phyloP scores from a whole-genome alignment of 2,113 vertebrate genomes.

The Sorex fumeus region DNA sequence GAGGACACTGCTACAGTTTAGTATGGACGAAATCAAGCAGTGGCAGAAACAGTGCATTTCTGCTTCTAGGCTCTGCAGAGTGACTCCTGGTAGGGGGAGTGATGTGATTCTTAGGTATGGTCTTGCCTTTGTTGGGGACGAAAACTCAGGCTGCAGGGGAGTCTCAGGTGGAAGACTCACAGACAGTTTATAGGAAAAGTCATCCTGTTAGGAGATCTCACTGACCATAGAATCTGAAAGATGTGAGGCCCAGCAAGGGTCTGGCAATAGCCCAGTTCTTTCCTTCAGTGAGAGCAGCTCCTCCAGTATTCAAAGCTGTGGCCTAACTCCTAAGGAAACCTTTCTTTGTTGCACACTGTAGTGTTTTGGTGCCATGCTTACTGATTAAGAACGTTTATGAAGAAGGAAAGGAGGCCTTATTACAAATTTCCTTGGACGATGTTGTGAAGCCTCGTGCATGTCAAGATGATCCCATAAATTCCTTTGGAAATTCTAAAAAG shows the following conservation, averaged over 20 bases:
- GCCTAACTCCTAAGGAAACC: slow-evolving; percentile 27
- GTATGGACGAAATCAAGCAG: background rate
- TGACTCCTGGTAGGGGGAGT: background rate
- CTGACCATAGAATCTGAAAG: slow-evolving; percentile 54
- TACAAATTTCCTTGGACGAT: slow-evolving; percentile 20
- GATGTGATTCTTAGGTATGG: slow-evolving; percentile 26
- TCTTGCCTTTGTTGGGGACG: background rate
- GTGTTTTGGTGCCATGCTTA: slow-evolving; percentile 22
- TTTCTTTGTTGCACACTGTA: slow-evolving; percentile 36
- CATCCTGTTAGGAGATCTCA: background rate
- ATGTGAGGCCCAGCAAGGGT: slow-evolving; percentile 56
- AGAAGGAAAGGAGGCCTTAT: slow-evolving; percentile 7
- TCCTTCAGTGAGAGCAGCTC: slow-evolving; percentile 28
- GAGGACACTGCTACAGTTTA: too few species aligned
- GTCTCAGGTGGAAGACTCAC: slow-evolving; percentile 44
- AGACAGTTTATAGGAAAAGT: slow-evolving; percentile 54
- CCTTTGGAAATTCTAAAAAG: slow-evolving; percentile 50
- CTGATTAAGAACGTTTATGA: slow-evolving; percentile 11
- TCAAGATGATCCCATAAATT: slow-evolving; percentile 54
- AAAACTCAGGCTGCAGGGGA: slow-evolving; percentile 21
- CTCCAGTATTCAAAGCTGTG: slow-evolving; percentile 45
- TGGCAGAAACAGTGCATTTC: background rate
- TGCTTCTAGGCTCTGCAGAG: slow-evolving; percentile 30
- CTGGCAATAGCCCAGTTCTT: slow-evolving; percentile 62
- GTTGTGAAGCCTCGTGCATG: slow-evolving; percentile 14